Base-by-base conservation (phyloP, 2,888 invertebrate species). In the Herminia tarsipennalis region DNA sequence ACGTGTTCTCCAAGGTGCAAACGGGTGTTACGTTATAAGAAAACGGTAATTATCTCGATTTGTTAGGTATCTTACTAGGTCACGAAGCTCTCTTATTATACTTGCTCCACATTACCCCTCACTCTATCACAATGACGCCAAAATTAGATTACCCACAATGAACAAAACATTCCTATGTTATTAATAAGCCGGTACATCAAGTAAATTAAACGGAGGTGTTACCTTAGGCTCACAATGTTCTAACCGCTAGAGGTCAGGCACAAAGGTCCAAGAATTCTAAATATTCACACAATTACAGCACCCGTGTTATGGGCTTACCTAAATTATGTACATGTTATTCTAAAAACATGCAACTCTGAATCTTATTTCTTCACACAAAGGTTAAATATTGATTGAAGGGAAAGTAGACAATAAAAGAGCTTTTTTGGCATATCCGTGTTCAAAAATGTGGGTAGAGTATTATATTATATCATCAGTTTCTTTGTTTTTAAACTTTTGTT, bases 241-340 rank as follows among this genome's bases (percentile, higher is more conserved):
- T 20, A 20, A 41, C 62, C 39, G 25, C 25, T 18, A 20, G 33
- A 40, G 40, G 45, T 59, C 53, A 36, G 27, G 35, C 37, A 36
- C 24, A 29, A 40, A 34, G 57, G 48, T 37, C 25, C 43, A 57
- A 20, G 61, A 61, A 63, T 63, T 37, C 55, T 49, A 40, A 64
- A 51, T 54, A 63, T 63, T 64, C 57, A 49, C 65, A 45, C 61
- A 64, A 64, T 61, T 61, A 63, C 61, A 33, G 41, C 25, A 43
- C 44, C 59, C 47, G 25, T 53, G 43, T 57, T 48, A 41, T 29
- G 34, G 6, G 8, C 29, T 9, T 9, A 32, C 34, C 36, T 51
- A 44, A 63, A 64, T 63, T 57, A 63, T 56, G 53, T 38, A 54
- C 27, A 38, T 33, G 37, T 40, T 18, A 32, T 14, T 24, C 8